These are phyloP conservation scores for Eupithecia exiguata DNA, from an alignment of 2,888 invertebrate species.

Conservation along the genomic window DNA sequence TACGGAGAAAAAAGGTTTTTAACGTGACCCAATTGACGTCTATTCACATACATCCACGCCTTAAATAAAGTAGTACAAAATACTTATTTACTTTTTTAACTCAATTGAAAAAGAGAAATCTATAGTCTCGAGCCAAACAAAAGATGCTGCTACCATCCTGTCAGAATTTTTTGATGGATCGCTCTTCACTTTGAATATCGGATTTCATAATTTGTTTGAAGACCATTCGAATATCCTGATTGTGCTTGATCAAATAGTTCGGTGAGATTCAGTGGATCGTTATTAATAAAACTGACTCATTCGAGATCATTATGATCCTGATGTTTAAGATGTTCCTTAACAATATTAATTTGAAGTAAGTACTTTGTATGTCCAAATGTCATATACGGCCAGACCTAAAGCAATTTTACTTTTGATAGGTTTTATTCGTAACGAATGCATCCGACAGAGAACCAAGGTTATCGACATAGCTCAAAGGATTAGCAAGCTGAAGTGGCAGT, in stretches of 20 bases:
- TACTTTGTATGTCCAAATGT: not conserved
- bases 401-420: not conserved
- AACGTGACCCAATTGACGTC: no score
- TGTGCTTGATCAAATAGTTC: conserved; percentile 76
- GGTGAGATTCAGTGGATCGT: conserved; percentile 15
- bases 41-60: no score
- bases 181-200: conserved; percentile 63
- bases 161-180: conserved; percentile 79
- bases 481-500: no score
- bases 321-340: not conserved
- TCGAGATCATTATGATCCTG: not conserved
- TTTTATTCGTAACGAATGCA: no score
- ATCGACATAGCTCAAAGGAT: no score
- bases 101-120: conserved; percentile 27
- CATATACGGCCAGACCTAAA: not conserved
- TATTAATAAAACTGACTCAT: not conserved
- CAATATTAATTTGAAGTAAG: not conserved
- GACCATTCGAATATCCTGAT: conserved; percentile 67
- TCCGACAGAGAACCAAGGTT: no score
- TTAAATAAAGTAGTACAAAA: conserved; percentile 6
- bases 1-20: no score
- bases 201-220: conserved; percentile 79
- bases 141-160: conserved; percentile 61
- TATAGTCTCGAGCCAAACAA: conserved; percentile 40
- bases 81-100: conserved; percentile 13